Evolutionary conservation across 1,140 invertebrate genomes (phyloP).

Genomic region (Oreohelix idahoensis): DNA sequence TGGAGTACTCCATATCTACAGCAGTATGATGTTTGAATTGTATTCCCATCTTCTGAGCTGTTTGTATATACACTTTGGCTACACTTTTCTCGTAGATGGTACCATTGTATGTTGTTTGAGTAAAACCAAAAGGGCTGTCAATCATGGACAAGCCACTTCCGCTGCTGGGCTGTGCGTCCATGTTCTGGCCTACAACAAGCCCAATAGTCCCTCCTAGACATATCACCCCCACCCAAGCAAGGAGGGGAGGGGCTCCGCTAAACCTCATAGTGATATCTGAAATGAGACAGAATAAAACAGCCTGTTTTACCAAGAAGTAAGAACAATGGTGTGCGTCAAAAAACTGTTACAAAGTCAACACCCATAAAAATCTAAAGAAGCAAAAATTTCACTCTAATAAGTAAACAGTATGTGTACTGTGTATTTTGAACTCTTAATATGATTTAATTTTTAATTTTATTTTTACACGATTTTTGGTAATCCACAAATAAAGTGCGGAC

Average conservation of each 20-base stretch:
- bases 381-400: too few relatives aligned
- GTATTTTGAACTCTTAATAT: too few relatives aligned
- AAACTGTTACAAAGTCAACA: too few relatives aligned
- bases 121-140: slow-evolving; percentile 76
- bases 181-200: slow-evolving; percentile 6
- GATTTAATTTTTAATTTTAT: too few relatives aligned
- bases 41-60: slow-evolving; percentile 81
- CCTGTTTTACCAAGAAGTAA: too few relatives aligned
- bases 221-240: slow-evolving; percentile 34
- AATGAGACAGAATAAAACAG: too few relatives aligned
- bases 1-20: slow-evolving; percentile 79
- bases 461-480: too few relatives aligned
- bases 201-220: slow-evolving; percentile 9
- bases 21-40: slow-evolving; percentile 67
- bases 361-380: too few relatives aligned
- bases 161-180: neutral
- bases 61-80: slow-evolving; percentile 84
- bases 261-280: slow-evolving; percentile 34
- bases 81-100: slow-evolving; percentile 92
- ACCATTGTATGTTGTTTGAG: slow-evolving; percentile 86
- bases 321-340: too few relatives aligned
- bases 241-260: slow-evolving; percentile 29
- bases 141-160: neutral
- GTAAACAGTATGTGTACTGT: too few relatives aligned
- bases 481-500: too few relatives aligned